Percentiles rank a stretch among this genome's conserved stretches.
Conservation (phyloP, 2,888 invertebrate genomes). For the Subacronicta megacephala region DNA sequence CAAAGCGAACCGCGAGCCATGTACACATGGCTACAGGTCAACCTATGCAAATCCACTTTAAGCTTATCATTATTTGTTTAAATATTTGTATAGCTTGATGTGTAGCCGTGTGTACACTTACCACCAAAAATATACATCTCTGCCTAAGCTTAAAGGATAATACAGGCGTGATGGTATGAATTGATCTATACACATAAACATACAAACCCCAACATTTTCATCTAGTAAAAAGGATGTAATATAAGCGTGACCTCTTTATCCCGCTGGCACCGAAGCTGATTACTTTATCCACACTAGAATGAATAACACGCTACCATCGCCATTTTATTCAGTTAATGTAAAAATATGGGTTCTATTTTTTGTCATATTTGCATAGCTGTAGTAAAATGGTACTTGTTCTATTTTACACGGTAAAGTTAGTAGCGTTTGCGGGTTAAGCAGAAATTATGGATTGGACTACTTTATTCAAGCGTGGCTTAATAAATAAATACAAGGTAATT, state of each 20-base stretch:
- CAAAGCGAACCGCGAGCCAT: too few species aligned
- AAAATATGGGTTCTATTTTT: slow-evolving; percentile 16
- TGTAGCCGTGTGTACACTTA: too few species aligned
- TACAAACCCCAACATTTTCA: background rate
- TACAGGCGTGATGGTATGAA: too few species aligned
- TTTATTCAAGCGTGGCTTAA: background rate
- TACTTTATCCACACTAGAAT: slow-evolving; percentile 37
- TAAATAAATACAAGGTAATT: too few species aligned
- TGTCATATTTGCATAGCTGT: slow-evolving; percentile 7
- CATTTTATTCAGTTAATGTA: slow-evolving; percentile 34
- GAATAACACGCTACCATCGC: slow-evolving; percentile 24
- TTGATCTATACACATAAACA: background rate
- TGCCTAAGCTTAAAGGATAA: too few species aligned
- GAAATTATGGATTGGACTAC: background rate
- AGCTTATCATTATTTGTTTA: too few species aligned
- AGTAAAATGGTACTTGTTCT: background rate
- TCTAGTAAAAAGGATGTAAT: slow-evolving; percentile 5
- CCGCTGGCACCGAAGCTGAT: slow-evolving; percentile 30
- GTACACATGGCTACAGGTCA: too few species aligned
- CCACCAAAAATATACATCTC: too few species aligned
- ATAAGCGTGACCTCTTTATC: slow-evolving; percentile 29
- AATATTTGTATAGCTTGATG: too few species aligned
- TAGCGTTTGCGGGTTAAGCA: background rate
- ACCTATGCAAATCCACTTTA: too few species aligned
- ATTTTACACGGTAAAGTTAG: background rate